Conservation (phyloP, 2,888 invertebrate species). For the Ophonus ardosiacus region DNA sequence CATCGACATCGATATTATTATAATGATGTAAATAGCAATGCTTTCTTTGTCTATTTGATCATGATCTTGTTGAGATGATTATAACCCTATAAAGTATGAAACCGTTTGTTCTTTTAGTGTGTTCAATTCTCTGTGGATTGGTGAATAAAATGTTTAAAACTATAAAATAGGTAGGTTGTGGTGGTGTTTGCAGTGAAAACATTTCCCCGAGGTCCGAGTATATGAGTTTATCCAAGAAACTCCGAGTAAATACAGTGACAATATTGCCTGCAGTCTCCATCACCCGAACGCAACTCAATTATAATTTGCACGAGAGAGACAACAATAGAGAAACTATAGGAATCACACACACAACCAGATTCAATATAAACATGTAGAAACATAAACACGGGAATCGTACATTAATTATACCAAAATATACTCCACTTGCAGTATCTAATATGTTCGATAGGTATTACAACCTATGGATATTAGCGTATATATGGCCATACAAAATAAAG, state of each 20-base stretch:
- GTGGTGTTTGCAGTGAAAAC: constrained; percentile 30
- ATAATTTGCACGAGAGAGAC: background rate
- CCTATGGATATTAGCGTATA: too few relatives aligned
- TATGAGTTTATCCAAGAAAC: constrained; percentile 46
- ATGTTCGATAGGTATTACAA: too few relatives aligned
- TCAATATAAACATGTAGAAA: too few relatives aligned
- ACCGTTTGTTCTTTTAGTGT: background rate
- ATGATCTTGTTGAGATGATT: too few relatives aligned
- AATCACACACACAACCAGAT: background rate
- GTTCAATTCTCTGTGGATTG: background rate
- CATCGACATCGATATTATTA: too few relatives aligned
- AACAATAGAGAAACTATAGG: background rate
- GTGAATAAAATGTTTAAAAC: constrained; percentile 31
- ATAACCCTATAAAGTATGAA: too few relatives aligned
- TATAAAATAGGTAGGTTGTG: constrained; percentile 25
- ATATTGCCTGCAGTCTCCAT: constrained; percentile 10
- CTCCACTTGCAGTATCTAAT: too few relatives aligned
- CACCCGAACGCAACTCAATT: background rate
- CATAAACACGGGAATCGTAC: too few relatives aligned
- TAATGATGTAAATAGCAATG: too few relatives aligned
- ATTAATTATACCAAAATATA: too few relatives aligned
- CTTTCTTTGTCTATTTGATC: too few relatives aligned
- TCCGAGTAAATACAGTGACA: constrained; percentile 36
- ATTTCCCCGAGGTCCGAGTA: constrained; percentile 16
- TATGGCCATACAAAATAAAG: too few relatives aligned